Conservation (phyloP, 2,113 vertebrate species). For the Microcebus ravelobensis region DNA sequence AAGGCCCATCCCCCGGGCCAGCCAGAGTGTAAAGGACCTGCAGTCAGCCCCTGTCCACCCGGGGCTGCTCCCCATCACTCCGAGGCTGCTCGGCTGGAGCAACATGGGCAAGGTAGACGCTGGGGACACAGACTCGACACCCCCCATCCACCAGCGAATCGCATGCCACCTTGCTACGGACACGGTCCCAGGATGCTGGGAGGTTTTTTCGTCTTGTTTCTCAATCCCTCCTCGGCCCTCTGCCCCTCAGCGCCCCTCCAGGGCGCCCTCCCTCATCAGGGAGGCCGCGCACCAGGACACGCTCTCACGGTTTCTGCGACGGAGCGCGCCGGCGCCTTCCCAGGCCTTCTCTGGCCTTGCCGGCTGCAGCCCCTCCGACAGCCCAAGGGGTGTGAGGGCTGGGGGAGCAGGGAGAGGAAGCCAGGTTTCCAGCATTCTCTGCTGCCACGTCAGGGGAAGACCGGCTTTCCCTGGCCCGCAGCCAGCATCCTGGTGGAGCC, state of each 20-base stretch:
- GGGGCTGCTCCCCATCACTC: not conserved
- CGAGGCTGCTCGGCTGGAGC: not conserved
- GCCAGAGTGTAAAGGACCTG: not conserved
- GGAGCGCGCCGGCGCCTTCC: not conserved
- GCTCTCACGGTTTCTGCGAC: not conserved
- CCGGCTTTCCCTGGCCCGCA: not conserved
- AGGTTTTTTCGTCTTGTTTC: not conserved
- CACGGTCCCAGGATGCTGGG: too few relatives aligned
- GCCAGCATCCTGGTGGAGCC: conserved; percentile 23
- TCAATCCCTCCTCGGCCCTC: fast-evolving
- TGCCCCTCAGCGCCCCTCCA: not conserved
- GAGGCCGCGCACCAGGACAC: not conserved
- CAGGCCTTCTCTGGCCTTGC: not conserved
- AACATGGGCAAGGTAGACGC: not conserved
- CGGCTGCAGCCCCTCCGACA: not conserved
- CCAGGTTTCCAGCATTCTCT: not conserved
- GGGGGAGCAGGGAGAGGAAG: not conserved
- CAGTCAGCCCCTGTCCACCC: not conserved
- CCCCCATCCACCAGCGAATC: not conserved
- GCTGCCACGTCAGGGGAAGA: not conserved
- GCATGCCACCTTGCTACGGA: too few relatives aligned
- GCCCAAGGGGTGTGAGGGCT: not conserved
- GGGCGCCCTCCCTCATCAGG: not conserved
- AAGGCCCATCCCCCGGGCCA: not conserved
- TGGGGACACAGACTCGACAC: too few relatives aligned